Percentiles rank a stretch among this genome's conserved stretches.
Evolutionary conservation across 2,113 vertebrate species (phyloP).

Genomic region (Nesospiza acunhae): DNA sequence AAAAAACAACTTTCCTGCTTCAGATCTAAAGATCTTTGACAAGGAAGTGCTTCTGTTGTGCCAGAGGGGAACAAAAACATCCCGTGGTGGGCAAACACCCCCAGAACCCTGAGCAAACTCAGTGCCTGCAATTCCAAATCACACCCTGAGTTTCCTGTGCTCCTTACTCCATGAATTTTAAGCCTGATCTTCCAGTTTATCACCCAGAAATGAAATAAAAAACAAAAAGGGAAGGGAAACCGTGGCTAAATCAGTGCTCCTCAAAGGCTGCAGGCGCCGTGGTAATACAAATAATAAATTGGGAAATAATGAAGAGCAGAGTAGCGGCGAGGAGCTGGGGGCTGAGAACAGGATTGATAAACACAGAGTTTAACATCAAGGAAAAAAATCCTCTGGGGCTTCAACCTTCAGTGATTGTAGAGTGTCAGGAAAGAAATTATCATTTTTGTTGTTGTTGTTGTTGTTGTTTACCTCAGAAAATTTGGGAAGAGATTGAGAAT

Average conservation of each 20-base stretch:
- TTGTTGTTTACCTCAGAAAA: slow-evolving; percentile 70
- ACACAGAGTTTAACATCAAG: slow-evolving; percentile 28
- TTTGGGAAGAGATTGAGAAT: slow-evolving; percentile 21
- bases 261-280: neutral
- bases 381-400: neutral
- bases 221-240: accelerated
- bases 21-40: neutral
- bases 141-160: neutral
- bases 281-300: slow-evolving; percentile 7
- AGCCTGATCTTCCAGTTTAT: neutral
- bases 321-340: neutral
- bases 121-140: neutral
- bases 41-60: neutral
- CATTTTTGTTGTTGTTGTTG: slow-evolving; percentile 9
- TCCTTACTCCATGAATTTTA: neutral
- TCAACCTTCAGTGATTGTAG: slow-evolving; percentile 5
- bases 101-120: neutral
- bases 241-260: neutral
- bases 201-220: neutral
- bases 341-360: neutral
- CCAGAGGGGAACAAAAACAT: neutral
- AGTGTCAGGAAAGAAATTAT: slow-evolving; percentile 48
- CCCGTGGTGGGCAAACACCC: neutral
- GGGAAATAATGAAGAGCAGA: slow-evolving; percentile 28
- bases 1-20: neutral